A percentile compares a stretch with the other conserved stretches of the same genome.
Conservation (phyloP, 2,888 invertebrate species). For the Aspidiotus destructor region DNA sequence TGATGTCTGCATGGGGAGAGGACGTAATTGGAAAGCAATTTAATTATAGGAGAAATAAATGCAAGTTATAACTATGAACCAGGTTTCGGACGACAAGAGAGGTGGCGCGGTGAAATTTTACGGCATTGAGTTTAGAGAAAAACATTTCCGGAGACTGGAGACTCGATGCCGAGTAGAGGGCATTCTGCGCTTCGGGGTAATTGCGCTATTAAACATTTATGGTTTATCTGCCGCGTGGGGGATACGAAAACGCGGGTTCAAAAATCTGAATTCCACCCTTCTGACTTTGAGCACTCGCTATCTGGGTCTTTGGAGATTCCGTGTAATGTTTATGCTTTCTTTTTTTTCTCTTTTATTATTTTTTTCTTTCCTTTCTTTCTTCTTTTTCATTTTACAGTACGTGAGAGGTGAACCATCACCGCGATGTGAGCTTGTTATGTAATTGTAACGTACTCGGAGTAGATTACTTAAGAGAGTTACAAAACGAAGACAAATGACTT, state of each 20-base stretch:
- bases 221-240: constrained; percentile 31
- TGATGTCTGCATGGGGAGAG: constrained; percentile 28
- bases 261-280: constrained; percentile 28
- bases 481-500: constrained; percentile 23
- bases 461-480: not conserved
- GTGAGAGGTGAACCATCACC: not conserved
- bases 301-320: constrained; percentile 20
- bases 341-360: constrained; percentile 11
- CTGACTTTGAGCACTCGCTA: constrained; percentile 6
- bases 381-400: not conserved
- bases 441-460: not conserved
- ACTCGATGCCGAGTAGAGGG: constrained; percentile 30
- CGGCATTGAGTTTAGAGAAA: constrained; percentile 29
- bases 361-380: constrained; percentile 14
- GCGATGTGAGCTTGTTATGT: not conserved
- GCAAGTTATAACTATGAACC: constrained; percentile 29
- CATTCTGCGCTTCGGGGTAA: constrained; percentile 31
- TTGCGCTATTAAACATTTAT: constrained; percentile 33
- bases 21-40: constrained; percentile 33
- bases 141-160: constrained; percentile 31
- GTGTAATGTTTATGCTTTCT: not conserved
- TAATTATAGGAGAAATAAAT: constrained; percentile 32
- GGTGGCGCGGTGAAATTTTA: constrained; percentile 25
- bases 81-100: constrained; percentile 14
- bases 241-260: constrained; percentile 15